Conservation (phyloP, 2,113 vertebrate species). For the Myrmophylax atrothorax region DNA sequence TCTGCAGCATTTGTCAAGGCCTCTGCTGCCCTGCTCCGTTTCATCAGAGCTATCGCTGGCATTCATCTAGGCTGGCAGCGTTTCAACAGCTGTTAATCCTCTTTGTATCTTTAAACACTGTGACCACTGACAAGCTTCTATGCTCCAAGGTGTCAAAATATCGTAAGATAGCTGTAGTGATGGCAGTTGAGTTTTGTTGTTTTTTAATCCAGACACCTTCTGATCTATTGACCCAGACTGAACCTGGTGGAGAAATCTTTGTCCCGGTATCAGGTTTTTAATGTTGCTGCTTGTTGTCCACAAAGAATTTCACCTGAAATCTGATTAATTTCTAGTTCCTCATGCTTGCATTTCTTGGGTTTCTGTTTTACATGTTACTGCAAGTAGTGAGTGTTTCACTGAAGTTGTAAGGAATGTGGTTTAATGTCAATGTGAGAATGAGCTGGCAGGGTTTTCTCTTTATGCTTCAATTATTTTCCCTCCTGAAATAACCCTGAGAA, state of each 20-base stretch:
- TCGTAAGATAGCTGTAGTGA: background rate
- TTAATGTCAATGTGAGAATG: slow-evolving; percentile 49
- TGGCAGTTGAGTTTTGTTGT: background rate
- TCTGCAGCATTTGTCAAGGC: background rate
- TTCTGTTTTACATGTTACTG: background rate
- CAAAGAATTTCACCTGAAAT: background rate
- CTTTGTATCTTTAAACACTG: slow-evolving; percentile 38
- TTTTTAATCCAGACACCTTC: background rate
- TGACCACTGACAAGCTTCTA: slow-evolving; percentile 44
- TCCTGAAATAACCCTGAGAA: slow-evolving; percentile 54
- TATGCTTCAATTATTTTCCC: slow-evolving; percentile 30
- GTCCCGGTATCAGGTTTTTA: background rate
- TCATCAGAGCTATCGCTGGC: background rate
- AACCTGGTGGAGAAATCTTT: background rate
- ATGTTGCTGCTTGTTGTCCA: background rate
- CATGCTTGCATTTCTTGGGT: background rate
- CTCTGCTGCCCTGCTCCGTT: background rate
- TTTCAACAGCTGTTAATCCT: slow-evolving; percentile 67
- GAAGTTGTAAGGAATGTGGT: slow-evolving; percentile 33
- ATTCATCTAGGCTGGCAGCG: slow-evolving; percentile 37
- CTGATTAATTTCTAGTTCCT: slow-evolving; percentile 8
- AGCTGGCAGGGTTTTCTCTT: slow-evolving; percentile 43
- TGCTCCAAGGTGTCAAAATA: slow-evolving; percentile 26
- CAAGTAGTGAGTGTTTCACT: slow-evolving; percentile 2
- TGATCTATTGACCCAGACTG: background rate